Evolutionary conservation across 1,140 invertebrate genomes (phyloP).

Genomic region (Saccostrea cuccullata): DNA sequence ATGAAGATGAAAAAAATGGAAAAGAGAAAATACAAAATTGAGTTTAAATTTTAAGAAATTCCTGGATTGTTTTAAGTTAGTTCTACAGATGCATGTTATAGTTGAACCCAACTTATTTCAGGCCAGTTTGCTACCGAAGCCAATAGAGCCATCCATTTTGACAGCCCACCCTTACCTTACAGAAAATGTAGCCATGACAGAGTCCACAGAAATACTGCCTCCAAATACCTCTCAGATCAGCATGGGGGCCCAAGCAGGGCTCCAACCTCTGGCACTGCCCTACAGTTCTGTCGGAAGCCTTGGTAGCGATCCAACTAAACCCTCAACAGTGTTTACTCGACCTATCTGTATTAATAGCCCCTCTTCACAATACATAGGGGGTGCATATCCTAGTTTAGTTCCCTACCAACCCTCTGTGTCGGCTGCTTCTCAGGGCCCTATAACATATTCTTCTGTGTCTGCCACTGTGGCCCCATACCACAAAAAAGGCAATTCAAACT

Average conservation of each 20-base stretch:
- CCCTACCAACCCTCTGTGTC: background rate
- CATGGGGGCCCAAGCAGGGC: background rate
- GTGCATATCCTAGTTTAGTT: slow-evolving; percentile 6
- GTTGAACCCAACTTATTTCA: slow-evolving; percentile 55
- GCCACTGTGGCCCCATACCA: slow-evolving; percentile 56
- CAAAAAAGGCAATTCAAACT: slow-evolving; percentile 61
- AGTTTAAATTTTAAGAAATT: background rate
- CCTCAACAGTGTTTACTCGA: background rate
- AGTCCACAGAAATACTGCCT: slow-evolving; percentile 6
- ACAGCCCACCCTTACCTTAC: slow-evolving; percentile 15
- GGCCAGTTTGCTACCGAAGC: slow-evolving; percentile 61
- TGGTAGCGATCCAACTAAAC: background rate
- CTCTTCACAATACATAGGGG: background rate
- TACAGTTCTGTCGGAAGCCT: slow-evolving; percentile 9
- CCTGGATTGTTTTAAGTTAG: slow-evolving; percentile 32
- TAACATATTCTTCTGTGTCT: background rate
- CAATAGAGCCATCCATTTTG: slow-evolving; percentile 62
- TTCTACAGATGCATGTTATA: slow-evolving; percentile 36
- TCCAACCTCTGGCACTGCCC: slow-evolving; percentile 13
- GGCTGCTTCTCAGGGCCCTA: slow-evolving; percentile 44
- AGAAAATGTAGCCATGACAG: slow-evolving; percentile 23
- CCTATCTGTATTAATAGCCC: background rate
- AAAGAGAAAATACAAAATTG: too few relatives aligned
- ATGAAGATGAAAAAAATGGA: background rate
- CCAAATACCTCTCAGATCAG: background rate